Conservation (phyloP, 2,797 vertebrate genomes). For the Denticeps clupeoides region DNA sequence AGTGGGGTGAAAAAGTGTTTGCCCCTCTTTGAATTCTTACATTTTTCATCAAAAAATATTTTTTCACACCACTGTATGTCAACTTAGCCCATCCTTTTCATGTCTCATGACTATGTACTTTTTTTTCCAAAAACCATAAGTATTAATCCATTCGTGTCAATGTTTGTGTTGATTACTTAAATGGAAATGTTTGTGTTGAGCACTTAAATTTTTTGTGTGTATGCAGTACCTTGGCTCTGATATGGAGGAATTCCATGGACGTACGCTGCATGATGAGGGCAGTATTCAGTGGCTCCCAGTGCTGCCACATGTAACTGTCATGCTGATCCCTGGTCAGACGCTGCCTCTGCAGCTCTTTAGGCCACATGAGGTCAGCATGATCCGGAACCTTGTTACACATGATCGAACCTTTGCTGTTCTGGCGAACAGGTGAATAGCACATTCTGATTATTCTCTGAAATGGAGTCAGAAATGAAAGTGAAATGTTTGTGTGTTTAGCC, state of each 20-base stretch:
- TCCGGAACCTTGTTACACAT: conserved; percentile 82
- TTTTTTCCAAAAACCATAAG: no score
- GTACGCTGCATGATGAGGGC: conserved; percentile 89
- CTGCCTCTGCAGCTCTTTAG: conserved; percentile 88
- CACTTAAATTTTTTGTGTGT: conserved; percentile 7
- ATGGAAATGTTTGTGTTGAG: not conserved
- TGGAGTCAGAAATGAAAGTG: no score
- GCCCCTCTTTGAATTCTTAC: no score
- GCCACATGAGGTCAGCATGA: conserved; percentile 97
- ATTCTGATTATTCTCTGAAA: no score
- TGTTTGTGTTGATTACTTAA: conserved; percentile 1
- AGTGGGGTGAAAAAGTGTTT: no score
- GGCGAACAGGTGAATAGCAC: conserved; percentile 75
- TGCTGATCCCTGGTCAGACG: conserved; percentile 91
- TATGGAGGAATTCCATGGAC: conserved; percentile 97
- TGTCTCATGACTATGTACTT: no score
- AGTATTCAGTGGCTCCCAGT: conserved; percentile 89
- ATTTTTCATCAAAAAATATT: no score
- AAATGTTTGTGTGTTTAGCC: conserved; percentile 10
- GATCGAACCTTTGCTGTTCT: conserved; percentile 96
- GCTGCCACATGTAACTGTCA: conserved; percentile 78
- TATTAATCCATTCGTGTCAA: not conserved
- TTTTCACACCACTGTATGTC: no score
- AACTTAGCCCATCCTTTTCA: no score
- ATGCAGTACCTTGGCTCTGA: conserved; percentile 85